These are phyloP conservation scores for Argynnis bischoffii DNA, from an alignment of 2,888 invertebrate genomes.

Conservation along the genomic window DNA sequence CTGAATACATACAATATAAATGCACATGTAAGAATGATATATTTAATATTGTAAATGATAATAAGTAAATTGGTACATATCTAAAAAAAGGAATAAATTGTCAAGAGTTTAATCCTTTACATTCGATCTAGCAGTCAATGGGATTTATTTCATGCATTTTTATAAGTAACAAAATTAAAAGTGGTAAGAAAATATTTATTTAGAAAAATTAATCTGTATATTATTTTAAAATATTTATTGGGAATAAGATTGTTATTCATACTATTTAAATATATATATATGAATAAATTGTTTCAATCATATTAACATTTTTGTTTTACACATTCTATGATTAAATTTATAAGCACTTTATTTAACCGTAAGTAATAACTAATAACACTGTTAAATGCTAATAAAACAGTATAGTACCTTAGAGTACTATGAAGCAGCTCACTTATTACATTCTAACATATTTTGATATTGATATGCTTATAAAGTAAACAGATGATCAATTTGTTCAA, in stretches of 20 bases:
- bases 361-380: neutral
- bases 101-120: constrained; percentile 1
- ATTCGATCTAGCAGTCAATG: neutral
- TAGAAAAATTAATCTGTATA: no score
- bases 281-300: no score
- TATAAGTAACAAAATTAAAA: no score
- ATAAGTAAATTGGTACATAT: neutral
- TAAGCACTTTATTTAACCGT: no score
- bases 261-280: no score
- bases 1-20: no score
- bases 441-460: constrained; percentile 34
- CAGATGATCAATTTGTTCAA: constrained; percentile 56
- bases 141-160: no score
- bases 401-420: neutral
- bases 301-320: no score
- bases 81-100: neutral
- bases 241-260: no score
- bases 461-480: constrained; percentile 52
- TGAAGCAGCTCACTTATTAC: neutral
- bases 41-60: neutral
- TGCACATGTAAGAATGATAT: neutral
- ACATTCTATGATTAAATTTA: no score
- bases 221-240: no score
- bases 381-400: neutral
- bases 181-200: no score